Evolutionary conservation across 2,113 vertebrate genomes (phyloP).

Genomic region (Oryzias curvinotus): DNA sequence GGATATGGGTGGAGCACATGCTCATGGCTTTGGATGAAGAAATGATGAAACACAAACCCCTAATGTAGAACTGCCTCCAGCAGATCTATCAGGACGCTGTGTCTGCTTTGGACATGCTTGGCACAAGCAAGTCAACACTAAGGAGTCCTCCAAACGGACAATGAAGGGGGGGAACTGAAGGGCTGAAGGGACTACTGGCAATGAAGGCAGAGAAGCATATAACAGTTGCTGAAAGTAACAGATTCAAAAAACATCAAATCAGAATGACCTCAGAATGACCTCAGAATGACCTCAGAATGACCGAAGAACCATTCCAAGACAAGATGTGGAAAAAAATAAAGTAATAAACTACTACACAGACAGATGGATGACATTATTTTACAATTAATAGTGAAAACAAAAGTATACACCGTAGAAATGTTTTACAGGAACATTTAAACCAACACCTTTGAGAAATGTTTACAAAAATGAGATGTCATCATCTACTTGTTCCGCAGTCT

Average conservation of each 20-base stretch:
- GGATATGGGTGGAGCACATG: background rate
- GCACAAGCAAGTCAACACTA: background rate
- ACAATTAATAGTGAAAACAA: background rate
- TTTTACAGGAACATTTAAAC: background rate
- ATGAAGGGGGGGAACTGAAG: background rate
- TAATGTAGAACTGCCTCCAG: background rate
- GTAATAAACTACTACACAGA: too few species aligned
- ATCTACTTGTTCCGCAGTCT: background rate
- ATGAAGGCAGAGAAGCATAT: background rate
- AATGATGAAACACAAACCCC: background rate
- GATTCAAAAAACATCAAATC: too few species aligned
- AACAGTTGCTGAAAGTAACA: background rate
- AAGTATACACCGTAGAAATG: background rate
- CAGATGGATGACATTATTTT: too few species aligned
- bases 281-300: too few species aligned
- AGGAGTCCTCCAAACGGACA: background rate
- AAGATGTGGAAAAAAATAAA: too few species aligned
- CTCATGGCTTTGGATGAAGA: background rate
- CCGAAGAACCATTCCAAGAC: too few species aligned
- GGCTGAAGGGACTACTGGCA: background rate
- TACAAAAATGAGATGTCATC: background rate
- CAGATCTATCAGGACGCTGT: background rate
- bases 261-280: too few species aligned
- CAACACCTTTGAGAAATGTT: background rate
- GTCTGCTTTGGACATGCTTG: background rate